Conservation (phyloP, 2,888 invertebrate species). For the Eupsilia transversa region DNA sequence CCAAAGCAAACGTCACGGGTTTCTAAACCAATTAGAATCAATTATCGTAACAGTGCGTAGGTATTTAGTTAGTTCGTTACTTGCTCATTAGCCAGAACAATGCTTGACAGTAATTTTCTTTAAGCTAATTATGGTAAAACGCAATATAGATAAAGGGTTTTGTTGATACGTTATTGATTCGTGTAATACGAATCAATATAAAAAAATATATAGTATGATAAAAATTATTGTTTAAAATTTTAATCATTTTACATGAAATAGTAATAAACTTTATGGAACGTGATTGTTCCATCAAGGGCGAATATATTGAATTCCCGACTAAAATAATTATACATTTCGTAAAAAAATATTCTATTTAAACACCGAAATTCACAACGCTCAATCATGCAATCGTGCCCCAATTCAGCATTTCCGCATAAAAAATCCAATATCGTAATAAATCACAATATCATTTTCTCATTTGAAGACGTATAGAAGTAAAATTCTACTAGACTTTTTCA, state of each 20-base stretch:
- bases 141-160: not conserved
- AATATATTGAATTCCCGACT: not conserved
- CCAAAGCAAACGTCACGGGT: conserved; percentile 7
- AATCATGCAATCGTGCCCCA: not conserved
- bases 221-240: no score
- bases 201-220: no score
- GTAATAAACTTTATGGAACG: not conserved
- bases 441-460: conserved; percentile 18
- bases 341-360: not conserved
- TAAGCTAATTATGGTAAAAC: not conserved
- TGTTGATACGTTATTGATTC: no score
- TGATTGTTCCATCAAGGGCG: not conserved
- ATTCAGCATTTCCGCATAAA: conserved; percentile 7
- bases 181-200: no score
- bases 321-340: not conserved
- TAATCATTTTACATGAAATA: no score
- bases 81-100: conserved; percentile 5
- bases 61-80: conserved; percentile 11
- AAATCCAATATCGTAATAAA: conserved; percentile 28
- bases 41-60: conserved; percentile 3
- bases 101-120: not conserved
- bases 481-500: conserved; percentile 16
- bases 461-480: conserved; percentile 17
- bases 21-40: conserved; percentile 11
- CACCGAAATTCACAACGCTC: not conserved